Percentiles rank a stretch among this genome's conserved stretches.
phyloP scores from a whole-genome alignment of 1,140 invertebrate genomes.

The Eumeta japonica region DNA sequence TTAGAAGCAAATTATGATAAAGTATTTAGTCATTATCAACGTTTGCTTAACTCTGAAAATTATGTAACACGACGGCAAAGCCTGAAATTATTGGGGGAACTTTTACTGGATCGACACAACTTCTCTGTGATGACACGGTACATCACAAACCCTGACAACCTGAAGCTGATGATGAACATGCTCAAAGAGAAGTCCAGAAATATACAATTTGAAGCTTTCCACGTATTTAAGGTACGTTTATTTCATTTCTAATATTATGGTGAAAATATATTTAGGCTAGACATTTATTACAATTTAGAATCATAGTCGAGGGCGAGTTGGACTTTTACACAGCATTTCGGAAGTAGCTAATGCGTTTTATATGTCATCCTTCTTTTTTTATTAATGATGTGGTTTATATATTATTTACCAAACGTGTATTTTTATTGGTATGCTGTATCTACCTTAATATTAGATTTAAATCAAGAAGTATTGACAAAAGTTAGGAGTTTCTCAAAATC shows the following conservation, averaged over 20 bases:
- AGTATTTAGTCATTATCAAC: constrained; percentile 96
- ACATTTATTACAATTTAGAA: too few species aligned
- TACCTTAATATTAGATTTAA: too few species aligned
- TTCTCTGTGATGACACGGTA: constrained; percentile 99
- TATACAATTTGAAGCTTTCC: constrained; percentile 99
- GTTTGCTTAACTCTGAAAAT: constrained; percentile 96
- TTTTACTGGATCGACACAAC: constrained; percentile 97
- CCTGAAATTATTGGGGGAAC: constrained; percentile 94
- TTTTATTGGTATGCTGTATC: too few species aligned
- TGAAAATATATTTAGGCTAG: too few species aligned
- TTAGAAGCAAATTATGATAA: constrained; percentile 98
- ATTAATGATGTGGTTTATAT: too few species aligned
- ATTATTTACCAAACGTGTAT: too few species aligned
- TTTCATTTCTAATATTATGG: constrained; percentile 3
- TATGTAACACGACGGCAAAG: constrained; percentile 97
- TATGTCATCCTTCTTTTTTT: too few species aligned
- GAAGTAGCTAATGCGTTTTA: too few species aligned
- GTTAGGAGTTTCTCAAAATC: too few species aligned
- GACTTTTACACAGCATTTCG: too few species aligned
- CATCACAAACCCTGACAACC: constrained; percentile 98
- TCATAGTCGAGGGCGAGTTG: too few species aligned
- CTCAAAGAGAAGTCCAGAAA: constrained; percentile 98
- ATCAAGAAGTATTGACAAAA: too few species aligned
- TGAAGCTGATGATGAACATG: constrained; percentile 99
- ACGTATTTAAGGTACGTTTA: constrained; percentile 99